phyloP scores from a whole-genome alignment of 1,140 invertebrate species.

The Temnothorax curvispinosus region DNA sequence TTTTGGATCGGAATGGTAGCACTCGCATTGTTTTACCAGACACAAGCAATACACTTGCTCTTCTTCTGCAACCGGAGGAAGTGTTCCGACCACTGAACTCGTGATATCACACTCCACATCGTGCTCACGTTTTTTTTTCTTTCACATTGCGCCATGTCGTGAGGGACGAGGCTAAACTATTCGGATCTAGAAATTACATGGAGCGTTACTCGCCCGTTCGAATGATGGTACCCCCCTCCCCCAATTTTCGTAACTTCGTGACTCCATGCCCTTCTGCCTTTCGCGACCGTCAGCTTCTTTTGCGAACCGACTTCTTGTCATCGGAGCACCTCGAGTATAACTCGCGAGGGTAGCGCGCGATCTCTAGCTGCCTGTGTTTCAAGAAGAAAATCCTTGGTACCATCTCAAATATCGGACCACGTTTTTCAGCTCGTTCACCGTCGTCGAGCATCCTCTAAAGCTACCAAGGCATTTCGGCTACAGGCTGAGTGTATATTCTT shows the following conservation, averaged over 20 bases:
- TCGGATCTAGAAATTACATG: conserved; percentile 8
- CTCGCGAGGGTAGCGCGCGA: conserved; percentile 32
- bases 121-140: neutral
- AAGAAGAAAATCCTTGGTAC: conserved; percentile 66
- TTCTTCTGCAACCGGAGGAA: conserved; percentile 43
- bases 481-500: neutral
- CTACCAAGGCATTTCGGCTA: conserved; percentile 26
- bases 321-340: conserved; percentile 34
- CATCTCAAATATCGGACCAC: conserved; percentile 52
- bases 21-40: conserved; percentile 66
- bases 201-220: neutral
- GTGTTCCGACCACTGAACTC: conserved; percentile 4
- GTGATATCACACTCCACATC: conserved; percentile 38
- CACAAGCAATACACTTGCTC: conserved; percentile 59
- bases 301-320: neutral
- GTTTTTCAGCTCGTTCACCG: conserved; percentile 24
- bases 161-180: conserved; percentile 31
- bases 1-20: conserved; percentile 72
- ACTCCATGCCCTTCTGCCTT: conserved; percentile 20
- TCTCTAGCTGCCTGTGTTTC: conserved; percentile 31
- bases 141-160: neutral
- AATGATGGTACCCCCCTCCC: neutral
- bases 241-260: neutral
- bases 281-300: conserved; percentile 16
- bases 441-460: conserved; percentile 42